Percentiles rank a stretch among this genome's conserved stretches.
phyloP scores from a whole-genome alignment of 2,888 invertebrate species.

The Apamea sordens region DNA sequence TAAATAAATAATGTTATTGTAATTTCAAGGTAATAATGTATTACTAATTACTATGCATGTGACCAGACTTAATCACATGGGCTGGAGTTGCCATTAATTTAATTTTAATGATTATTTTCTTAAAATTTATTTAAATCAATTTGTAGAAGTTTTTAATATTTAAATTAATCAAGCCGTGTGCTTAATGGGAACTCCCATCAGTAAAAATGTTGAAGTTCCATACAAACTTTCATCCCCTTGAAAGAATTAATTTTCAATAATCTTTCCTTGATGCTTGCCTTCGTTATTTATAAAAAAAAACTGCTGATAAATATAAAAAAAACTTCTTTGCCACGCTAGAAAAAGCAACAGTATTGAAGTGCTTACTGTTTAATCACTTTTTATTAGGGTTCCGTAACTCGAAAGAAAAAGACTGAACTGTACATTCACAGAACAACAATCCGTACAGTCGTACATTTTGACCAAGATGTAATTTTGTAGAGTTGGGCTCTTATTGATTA shows the following conservation, averaged over 20 bases:
- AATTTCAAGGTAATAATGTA: background rate
- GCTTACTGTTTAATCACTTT: too few species aligned
- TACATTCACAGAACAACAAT: too few species aligned
- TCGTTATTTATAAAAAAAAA: background rate
- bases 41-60: background rate
- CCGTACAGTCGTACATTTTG: too few species aligned
- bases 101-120: background rate
- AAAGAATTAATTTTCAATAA: background rate
- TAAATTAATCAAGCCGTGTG: background rate
- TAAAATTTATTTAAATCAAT: background rate
- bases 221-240: background rate
- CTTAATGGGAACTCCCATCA: too few species aligned
- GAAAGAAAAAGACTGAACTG: too few species aligned
- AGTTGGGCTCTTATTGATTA: too few species aligned
- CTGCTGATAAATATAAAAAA: too few species aligned
- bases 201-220: too few species aligned
- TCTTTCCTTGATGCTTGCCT: background rate
- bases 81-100: conserved; percentile 6
- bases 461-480: too few species aligned
- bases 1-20: background rate
- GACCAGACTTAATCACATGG: background rate
- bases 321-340: too few species aligned
- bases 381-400: too few species aligned
- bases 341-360: too few species aligned
- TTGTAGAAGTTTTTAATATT: background rate